Percentiles rank a stretch among this genome's conserved stretches.
phyloP scores from a whole-genome alignment of 2,113 vertebrate species.

The Lanius ludovicianus region DNA sequence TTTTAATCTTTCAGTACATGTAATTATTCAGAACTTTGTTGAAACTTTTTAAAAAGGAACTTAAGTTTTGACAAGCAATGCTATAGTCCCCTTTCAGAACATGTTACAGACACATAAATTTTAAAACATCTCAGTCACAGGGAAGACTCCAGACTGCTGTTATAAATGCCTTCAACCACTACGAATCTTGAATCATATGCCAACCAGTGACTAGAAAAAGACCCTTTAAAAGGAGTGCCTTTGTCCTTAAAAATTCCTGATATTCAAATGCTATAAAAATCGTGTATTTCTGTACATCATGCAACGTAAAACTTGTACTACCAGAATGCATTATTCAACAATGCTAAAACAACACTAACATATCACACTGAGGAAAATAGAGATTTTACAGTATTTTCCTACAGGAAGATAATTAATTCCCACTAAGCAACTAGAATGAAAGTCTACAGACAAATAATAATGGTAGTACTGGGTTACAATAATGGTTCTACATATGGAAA shows the following conservation, averaged over 20 bases:
- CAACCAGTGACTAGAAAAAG: neutral
- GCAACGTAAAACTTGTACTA: neutral
- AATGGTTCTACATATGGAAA: neutral
- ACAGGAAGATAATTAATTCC: neutral
- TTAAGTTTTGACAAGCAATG: neutral
- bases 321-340: neutral
- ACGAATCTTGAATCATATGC: neutral
- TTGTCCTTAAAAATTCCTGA: neutral
- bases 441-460: neutral
- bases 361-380: neutral
- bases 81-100: neutral
- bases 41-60: neutral
- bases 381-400: neutral
- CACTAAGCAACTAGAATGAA: neutral
- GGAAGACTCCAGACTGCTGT: neutral
- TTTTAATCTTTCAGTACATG: neutral
- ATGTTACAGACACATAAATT: neutral
- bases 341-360: neutral
- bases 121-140: neutral
- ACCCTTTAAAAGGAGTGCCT: neutral
- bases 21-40: neutral
- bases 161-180: neutral
- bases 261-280: neutral
- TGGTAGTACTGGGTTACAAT: neutral
- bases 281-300: neutral